A percentile compares a stretch with the other conserved stretches of the same genome.
Conservation (phyloP, 2,888 invertebrate species). For the Leptopilina drosophilae region DNA sequence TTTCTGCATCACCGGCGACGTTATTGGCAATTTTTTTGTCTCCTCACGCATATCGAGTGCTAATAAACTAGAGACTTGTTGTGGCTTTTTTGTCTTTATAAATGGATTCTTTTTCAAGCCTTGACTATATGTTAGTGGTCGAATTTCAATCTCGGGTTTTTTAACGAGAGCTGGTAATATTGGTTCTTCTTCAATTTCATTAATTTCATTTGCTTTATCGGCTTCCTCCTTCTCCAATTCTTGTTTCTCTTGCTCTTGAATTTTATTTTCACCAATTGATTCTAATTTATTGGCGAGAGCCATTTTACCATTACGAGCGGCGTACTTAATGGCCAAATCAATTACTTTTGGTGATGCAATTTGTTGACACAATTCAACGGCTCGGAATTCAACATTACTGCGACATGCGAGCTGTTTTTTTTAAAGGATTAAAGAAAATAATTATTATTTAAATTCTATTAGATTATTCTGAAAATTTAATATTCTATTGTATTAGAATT, state of each 20-base stretch:
- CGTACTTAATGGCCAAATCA: constrained; percentile 93
- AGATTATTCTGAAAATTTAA: not conserved
- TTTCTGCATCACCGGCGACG: constrained; percentile 34
- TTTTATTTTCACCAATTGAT: constrained; percentile 68
- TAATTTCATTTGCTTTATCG: constrained; percentile 56
- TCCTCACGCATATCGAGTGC: constrained; percentile 42
- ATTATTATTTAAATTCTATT: constrained; percentile 40
- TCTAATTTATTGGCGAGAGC: constrained; percentile 88
- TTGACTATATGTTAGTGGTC: constrained; percentile 64
- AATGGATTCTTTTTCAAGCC: constrained; percentile 76
- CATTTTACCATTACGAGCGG: constrained; percentile 86
- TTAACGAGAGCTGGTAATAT: constrained; percentile 60
- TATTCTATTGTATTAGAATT: constrained; percentile 5
- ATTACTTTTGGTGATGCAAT: constrained; percentile 87
- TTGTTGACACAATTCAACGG: constrained; percentile 90
- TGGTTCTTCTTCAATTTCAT: constrained; percentile 59
- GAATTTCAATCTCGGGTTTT: constrained; percentile 67
- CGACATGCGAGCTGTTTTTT: constrained; percentile 86
- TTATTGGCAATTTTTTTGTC: constrained; percentile 38
- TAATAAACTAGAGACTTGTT: constrained; percentile 60
- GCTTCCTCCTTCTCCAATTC: constrained; percentile 63
- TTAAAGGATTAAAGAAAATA: constrained; percentile 57
- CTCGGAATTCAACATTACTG: constrained; percentile 90
- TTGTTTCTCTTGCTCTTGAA: constrained; percentile 66
- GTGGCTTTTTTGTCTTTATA: constrained; percentile 69